phyloP scores from a whole-genome alignment of 2,113 vertebrate genomes.

The Cyprinodon brontotheroides region DNA sequence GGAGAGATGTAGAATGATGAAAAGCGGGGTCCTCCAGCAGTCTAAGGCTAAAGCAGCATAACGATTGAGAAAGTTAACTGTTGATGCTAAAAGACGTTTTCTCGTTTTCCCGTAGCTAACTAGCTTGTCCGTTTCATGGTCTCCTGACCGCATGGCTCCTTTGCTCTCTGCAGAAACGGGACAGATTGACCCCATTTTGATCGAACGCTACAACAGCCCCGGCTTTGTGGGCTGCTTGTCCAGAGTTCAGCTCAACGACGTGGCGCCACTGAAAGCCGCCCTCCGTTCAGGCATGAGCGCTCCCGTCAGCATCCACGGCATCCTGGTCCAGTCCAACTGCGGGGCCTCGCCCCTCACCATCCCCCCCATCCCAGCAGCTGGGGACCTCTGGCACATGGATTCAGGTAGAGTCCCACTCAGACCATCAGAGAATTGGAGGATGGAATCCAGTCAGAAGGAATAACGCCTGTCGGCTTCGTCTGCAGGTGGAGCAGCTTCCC shows the following conservation, averaged over 20 bases:
- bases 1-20: too few relatives aligned
- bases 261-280: conserved; percentile 91
- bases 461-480: conserved; percentile 20
- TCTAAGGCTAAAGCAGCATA: too few relatives aligned
- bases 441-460: neutral
- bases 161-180: conserved; percentile 85
- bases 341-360: conserved; percentile 93
- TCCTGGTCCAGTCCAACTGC: conserved; percentile 95
- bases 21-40: too few relatives aligned
- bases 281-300: conserved; percentile 81
- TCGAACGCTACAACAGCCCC: conserved; percentile 93
- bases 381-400: conserved; percentile 92
- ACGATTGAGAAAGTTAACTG: too few relatives aligned
- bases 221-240: conserved; percentile 95
- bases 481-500: conserved; percentile 87
- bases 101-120: neutral
- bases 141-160: neutral
- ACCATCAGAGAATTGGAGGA: neutral
- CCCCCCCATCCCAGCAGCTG: conserved; percentile 87
- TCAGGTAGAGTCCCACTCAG: conserved; percentile 79
- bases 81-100: neutral
- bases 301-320: conserved; percentile 87
- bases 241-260: conserved; percentile 89
- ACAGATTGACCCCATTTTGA: conserved; percentile 90
- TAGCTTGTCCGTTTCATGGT: neutral